Evolutionary conservation across 2,888 invertebrate genomes (phyloP).

Genomic region (Eucera pruinosa): DNA sequence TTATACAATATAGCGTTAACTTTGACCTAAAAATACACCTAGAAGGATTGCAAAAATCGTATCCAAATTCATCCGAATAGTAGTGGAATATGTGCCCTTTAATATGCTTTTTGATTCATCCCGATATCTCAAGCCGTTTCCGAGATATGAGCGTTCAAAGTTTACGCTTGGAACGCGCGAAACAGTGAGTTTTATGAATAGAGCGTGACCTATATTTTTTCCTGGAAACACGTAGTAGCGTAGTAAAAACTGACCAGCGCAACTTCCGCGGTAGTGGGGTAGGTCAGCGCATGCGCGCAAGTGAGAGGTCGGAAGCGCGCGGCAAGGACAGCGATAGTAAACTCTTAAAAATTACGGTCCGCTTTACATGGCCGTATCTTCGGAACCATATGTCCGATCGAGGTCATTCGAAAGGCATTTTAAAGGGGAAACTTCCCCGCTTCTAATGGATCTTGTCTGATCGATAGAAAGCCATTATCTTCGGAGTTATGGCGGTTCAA

Average conservation of each 20-base stretch:
- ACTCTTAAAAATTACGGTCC: slow-evolving; percentile 20
- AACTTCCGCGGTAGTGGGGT: background rate
- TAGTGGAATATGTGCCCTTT: background rate
- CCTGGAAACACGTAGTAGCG: slow-evolving; percentile 15
- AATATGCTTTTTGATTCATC: background rate
- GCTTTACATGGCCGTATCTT: slow-evolving; percentile 19
- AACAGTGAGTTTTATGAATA: background rate
- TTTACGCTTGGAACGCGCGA: background rate
- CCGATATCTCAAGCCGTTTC: slow-evolving; percentile 10
- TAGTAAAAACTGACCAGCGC: slow-evolving; percentile 32
- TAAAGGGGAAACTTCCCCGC: background rate
- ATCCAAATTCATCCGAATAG: rapidly evolving
- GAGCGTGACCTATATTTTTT: slow-evolving; percentile 21
- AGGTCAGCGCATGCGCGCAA: background rate
- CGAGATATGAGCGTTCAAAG: slow-evolving; percentile 17
- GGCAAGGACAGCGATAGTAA: background rate
- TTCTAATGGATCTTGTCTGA: background rate
- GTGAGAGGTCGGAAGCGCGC: background rate
- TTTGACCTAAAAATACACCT: background rate
- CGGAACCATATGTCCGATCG: background rate
- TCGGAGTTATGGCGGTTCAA: background rate
- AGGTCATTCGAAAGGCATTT: background rate
- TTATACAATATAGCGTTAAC: background rate
- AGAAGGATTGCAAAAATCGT: background rate
- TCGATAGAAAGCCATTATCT: no score